phyloP scores from a whole-genome alignment of 2,888 invertebrate species.

The Chrysolina oricalcia region DNA sequence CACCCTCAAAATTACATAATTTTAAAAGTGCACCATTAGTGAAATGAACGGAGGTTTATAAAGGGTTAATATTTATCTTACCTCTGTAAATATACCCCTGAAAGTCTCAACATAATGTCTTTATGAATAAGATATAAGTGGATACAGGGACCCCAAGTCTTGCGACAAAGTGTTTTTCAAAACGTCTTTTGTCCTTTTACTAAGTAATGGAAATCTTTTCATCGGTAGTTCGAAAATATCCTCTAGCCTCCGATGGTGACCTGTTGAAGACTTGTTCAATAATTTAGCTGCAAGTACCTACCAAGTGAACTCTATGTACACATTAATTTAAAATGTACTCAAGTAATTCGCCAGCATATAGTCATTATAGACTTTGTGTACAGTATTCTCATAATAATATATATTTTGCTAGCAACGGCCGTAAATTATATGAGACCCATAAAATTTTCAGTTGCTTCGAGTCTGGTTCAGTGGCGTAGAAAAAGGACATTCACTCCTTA shows the following conservation, averaged over 20 bases:
- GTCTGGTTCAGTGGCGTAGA: not conserved
- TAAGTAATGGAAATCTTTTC: too few relatives aligned
- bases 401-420: not conserved
- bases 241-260: not conserved
- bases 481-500: not conserved
- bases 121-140: too few relatives aligned
- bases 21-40: too few relatives aligned
- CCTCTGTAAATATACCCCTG: not conserved
- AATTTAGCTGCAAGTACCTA: not conserved
- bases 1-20: not conserved
- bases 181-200: too few relatives aligned
- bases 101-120: too few relatives aligned
- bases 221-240: not conserved
- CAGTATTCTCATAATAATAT: slow-evolving; percentile 2
- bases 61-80: not conserved
- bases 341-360: not conserved
- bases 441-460: not conserved
- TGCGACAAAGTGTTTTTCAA: too few relatives aligned
- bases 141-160: too few relatives aligned
- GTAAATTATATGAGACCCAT: slow-evolving; percentile 7
- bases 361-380: slow-evolving; percentile 10
- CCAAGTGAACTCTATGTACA: slow-evolving; percentile 1
- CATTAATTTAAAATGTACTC: not conserved
- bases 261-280: not conserved
- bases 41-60: not conserved